phyloP scores from a whole-genome alignment of 2,888 invertebrate species.

The Lysandra coridon region DNA sequence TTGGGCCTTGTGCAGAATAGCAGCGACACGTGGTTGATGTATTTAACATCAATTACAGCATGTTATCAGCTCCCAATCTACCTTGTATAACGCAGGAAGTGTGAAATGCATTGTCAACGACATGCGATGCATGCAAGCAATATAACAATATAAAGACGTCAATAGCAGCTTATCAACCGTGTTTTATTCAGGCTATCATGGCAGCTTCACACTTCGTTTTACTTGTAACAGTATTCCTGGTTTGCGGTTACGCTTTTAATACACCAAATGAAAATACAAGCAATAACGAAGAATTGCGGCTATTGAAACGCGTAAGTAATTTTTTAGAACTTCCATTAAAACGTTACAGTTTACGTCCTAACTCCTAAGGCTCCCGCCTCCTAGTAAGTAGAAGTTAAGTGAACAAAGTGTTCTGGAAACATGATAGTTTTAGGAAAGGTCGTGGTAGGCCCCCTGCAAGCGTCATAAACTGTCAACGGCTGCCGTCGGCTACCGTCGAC shows the following conservation, averaged over 20 bases:
- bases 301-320: neutral
- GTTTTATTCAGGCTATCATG: constrained; percentile 5
- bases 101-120: constrained; percentile 69
- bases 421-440: no score
- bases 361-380: no score
- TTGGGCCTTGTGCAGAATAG: constrained; percentile 1
- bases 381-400: no score
- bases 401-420: no score
- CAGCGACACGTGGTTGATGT: constrained; percentile 49
- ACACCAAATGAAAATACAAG: neutral
- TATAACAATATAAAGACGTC: constrained; percentile 1
- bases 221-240: neutral
- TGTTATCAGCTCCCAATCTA: constrained; percentile 56
- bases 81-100: constrained; percentile 66
- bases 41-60: constrained; percentile 52
- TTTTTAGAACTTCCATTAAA: neutral
- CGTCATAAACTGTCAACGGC: no score
- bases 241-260: neutral
- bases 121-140: constrained; percentile 46
- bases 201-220: neutral
- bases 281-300: neutral
- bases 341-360: neutral
- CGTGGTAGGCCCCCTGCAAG: no score
- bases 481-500: no score
- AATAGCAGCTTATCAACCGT: neutral